Conservation (phyloP, 2,888 invertebrate species). For the Anthophora plumipes region DNA sequence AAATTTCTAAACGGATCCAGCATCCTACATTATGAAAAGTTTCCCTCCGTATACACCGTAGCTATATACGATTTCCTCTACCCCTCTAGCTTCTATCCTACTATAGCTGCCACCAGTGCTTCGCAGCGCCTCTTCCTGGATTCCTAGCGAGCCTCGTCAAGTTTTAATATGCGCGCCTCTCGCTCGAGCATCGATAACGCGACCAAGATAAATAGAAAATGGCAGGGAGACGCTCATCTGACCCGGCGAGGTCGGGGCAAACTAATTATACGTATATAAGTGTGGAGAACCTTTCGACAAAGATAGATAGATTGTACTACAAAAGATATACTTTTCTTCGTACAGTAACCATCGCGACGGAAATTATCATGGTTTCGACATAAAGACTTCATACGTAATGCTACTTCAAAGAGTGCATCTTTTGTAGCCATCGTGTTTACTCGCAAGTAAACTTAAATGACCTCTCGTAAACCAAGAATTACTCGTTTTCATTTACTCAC, state of each 20-base stretch:
- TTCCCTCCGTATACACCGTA: conserved; percentile 34
- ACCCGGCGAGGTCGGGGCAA: conserved; percentile 41
- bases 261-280: conserved; percentile 63
- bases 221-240: conserved; percentile 27
- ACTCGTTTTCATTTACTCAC: too few relatives aligned
- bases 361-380: too few relatives aligned
- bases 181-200: conserved; percentile 55
- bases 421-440: too few relatives aligned
- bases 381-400: too few relatives aligned
- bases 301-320: neutral
- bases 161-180: conserved; percentile 62
- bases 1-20: conserved; percentile 59
- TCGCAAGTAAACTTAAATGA: too few relatives aligned
- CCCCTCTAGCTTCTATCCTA: neutral
- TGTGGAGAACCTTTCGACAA: conserved; percentile 8
- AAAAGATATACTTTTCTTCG: neutral
- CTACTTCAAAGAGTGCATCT: too few relatives aligned
- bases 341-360: neutral
- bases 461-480: too few relatives aligned
- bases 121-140: conserved; percentile 50
- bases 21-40: conserved; percentile 62
- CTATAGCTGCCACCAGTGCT: neutral
- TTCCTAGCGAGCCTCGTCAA: conserved; percentile 61
- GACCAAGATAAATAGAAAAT: conserved; percentile 56
- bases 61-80: conserved; percentile 40